A percentile compares a stretch with the other conserved stretches of the same genome.
Conservation (phyloP, 30 jellyfish, hydroid and myxozoan genomes). For the Turritopsis dohrnii region DNA sequence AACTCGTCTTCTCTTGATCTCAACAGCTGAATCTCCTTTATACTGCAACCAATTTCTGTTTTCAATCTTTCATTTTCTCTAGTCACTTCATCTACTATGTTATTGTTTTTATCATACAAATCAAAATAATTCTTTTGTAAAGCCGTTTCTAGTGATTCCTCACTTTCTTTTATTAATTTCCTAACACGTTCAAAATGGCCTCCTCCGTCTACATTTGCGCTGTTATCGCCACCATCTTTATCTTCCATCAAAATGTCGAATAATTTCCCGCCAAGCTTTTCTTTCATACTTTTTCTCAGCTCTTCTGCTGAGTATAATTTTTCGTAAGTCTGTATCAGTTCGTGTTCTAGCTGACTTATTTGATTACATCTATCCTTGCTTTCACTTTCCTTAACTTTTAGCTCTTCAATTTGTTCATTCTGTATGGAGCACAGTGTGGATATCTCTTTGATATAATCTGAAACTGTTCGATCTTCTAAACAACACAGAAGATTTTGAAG, state of each 20-base stretch:
- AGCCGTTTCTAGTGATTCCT: background rate
- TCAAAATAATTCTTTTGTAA: background rate
- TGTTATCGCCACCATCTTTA: background rate
- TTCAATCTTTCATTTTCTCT: background rate
- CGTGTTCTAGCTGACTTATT: background rate
- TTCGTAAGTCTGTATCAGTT: background rate
- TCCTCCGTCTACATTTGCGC: background rate
- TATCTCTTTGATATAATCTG: constrained; percentile 1
- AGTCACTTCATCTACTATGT: background rate
- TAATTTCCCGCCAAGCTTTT: background rate
- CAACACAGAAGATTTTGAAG: background rate
- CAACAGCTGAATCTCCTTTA: background rate
- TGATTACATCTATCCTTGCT: background rate
- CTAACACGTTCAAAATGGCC: background rate
- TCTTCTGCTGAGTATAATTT: background rate
- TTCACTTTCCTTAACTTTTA: background rate
- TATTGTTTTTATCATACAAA: background rate
- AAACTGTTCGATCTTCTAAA: constrained; percentile 12
- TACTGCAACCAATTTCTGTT: background rate
- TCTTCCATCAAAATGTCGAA: background rate
- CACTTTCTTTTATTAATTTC: background rate
- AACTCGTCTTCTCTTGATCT: constrained; percentile 20
- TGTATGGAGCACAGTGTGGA: background rate
- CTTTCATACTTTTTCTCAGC: background rate
- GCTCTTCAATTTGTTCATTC: constrained; percentile 13